phyloP scores from a whole-genome alignment of 2,113 vertebrate species.

The Pachyramphus minor region DNA sequence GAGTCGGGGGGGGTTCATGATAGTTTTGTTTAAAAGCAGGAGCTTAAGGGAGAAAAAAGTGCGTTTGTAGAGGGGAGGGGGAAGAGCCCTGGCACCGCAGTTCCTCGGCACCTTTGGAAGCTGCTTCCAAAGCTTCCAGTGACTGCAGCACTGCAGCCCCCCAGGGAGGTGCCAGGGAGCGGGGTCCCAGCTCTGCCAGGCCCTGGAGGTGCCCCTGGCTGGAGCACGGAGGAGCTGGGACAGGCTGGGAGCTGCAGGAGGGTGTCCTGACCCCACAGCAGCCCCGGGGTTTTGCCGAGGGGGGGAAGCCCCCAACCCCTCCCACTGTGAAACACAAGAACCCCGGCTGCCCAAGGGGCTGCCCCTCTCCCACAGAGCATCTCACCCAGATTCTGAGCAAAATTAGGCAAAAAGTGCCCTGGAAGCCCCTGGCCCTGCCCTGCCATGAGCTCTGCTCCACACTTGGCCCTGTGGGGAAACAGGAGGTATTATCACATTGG shows the following conservation, averaged over 20 bases:
- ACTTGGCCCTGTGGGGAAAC: neutral
- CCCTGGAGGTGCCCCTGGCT: neutral
- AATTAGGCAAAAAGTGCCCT: neutral
- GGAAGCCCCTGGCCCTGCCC: neutral
- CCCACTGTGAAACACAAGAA: rapidly evolving
- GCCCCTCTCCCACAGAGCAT: neutral
- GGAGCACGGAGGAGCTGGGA: rapidly evolving
- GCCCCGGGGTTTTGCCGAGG: rapidly evolving
- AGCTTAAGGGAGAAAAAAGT: neutral
- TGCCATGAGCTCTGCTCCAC: rapidly evolving
- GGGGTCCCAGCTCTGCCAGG: neutral
- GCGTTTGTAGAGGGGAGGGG: neutral
- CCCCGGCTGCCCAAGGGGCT: neutral
- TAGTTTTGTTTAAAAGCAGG: neutral
- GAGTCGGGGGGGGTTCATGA: rapidly evolving
- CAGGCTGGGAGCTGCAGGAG: neutral
- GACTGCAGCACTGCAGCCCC: rapidly evolving
- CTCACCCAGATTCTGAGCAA: neutral
- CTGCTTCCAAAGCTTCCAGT: neutral
- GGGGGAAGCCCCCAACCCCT: neutral
- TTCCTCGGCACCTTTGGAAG: neutral
- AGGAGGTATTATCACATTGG: rapidly evolving
- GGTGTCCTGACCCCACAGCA: neutral
- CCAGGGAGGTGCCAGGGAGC: neutral
- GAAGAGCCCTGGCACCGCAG: rapidly evolving